Base-by-base conservation (phyloP, 2,888 invertebrate genomes). In the Iselma pallidipennis region DNA sequence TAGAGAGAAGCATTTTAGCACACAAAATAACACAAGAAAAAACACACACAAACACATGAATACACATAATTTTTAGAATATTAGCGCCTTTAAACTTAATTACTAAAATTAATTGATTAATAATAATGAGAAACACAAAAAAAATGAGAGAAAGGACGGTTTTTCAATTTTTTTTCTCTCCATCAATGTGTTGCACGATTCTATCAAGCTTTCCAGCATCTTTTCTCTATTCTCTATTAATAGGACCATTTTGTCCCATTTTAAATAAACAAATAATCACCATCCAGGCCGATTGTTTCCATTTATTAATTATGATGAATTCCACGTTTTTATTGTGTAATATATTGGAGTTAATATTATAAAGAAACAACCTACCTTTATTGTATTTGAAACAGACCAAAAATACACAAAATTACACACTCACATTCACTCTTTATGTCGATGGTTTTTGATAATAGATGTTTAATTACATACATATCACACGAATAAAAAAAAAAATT, bases 381-480 rank as follows among this genome's bases (percentile, higher is more conserved):
- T n/a, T n/a, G n/a, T n/a, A n/a, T n/a, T n/a, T 9, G 9, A 42
- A 42, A 10, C 3, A 31, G 21, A 33, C 4, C 14, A 33, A 33
- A 6, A n/a, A 33, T 12, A 29, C 10, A 29, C 2, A 29, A 29
- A 29, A 12, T 29, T 2, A 9, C 58, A 55, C 55, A 50, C 65
- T 70, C 69, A 71, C 69, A 71, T 67, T 66, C 71, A 64, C 65
- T 71, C 71, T 71, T 75, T 76, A 74, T 75, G 74, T 77, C 71
- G 72, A 74, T 74, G 42, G 73, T 74, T 78, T 77, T 76, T 76
- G 75, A 74, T 21, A 29, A 77, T 79, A 77, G 78, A 72, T 76
- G 76, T 78, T 42, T 37, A 67, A 78, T 78, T 75, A n/a, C 73
- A 77, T 76, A 79, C 79, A 79, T 79, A 79, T 79, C 79, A 79